Conservation (phyloP, 2,888 invertebrate species). For the Tanytarsus gracilentus region DNA sequence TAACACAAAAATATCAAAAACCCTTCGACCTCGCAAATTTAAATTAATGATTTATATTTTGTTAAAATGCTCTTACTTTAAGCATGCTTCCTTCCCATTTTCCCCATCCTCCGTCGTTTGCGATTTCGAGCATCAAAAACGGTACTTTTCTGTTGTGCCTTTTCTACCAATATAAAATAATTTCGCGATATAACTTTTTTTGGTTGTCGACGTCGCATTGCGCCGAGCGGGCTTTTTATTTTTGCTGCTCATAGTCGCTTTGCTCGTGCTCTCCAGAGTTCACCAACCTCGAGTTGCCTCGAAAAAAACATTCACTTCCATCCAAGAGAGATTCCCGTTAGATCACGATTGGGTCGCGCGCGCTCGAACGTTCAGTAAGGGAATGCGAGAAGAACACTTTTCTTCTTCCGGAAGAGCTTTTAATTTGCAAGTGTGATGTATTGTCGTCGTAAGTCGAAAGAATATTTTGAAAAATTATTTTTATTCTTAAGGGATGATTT, state of each 20-base stretch:
- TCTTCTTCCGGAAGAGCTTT: slow-evolving; percentile 1
- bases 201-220: slow-evolving; percentile 27
- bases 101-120: no score
- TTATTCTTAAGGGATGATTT: neutral
- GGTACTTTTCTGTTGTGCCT: no score
- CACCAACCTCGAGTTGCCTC: slow-evolving; percentile 29
- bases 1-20: no score
- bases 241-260: slow-evolving; percentile 12
- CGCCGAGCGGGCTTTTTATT: no score
- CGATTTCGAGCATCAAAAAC: no score
- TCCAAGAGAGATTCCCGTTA: slow-evolving; percentile 24
- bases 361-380: neutral
- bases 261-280: no score
- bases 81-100: no score
- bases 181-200: slow-evolving; percentile 26
- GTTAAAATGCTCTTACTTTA: no score
- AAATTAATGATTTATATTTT: no score
- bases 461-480: neutral
- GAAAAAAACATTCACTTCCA: slow-evolving; percentile 28
- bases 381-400: neutral
- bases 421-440: neutral
- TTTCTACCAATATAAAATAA: no score
- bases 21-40: no score
- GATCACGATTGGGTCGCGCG: slow-evolving; percentile 14
- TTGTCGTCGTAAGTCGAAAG: neutral